Base-by-base conservation (phyloP, 1,140 invertebrate species). In the Drosophila ambigua region DNA sequence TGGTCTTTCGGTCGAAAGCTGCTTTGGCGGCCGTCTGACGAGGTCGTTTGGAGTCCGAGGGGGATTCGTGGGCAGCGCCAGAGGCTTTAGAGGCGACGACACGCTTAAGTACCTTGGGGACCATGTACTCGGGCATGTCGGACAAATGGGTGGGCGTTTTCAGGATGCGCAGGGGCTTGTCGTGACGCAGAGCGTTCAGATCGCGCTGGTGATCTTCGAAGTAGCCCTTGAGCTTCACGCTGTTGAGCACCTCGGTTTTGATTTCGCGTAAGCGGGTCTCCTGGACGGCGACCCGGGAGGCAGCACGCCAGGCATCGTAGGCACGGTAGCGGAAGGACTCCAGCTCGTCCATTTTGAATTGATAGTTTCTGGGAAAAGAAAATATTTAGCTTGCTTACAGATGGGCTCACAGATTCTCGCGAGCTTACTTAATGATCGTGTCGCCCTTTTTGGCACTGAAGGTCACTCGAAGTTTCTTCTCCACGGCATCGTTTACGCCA, bases 241-340 rank as follows among this genome's bases (percentile, higher is more conserved):
- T 98, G 89, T 97, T 98, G 39, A 99, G 93, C 43, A 99, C 95
- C 93, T 99, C 98, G 59, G 95, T 94, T 92, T 98, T 98, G 50
- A 99, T 99, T 94, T 99, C 99, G 88, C 98, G 98, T 6, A 99
- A 93, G 57, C 99, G 93, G 0, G 98, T 98, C 92, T 99, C 98
- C 55, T 97, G 93, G 0, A 99, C 96, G 0, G 98, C 98, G 66
- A 98, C 96, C 84, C 95, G 95, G 0, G 98, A 99, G 1, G 98
- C 97, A 1, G 98, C 97, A 81, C 96, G 95, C 96, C 98, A 97
- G 4, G 98, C 98, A 94, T 99, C 99, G 81, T 95, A 94, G 0
- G 98, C 96, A 89, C 99, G 93, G 93, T 99, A 99, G 64, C 96
- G 94, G 91, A 99, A 99, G 0, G 97, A 96, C 92, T 99, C 98